A percentile compares a stretch with the other conserved stretches of the same genome.
Evolutionary conservation across 2,888 invertebrate species (phyloP).

Genomic region (Rhynchonema sp.): DNA sequence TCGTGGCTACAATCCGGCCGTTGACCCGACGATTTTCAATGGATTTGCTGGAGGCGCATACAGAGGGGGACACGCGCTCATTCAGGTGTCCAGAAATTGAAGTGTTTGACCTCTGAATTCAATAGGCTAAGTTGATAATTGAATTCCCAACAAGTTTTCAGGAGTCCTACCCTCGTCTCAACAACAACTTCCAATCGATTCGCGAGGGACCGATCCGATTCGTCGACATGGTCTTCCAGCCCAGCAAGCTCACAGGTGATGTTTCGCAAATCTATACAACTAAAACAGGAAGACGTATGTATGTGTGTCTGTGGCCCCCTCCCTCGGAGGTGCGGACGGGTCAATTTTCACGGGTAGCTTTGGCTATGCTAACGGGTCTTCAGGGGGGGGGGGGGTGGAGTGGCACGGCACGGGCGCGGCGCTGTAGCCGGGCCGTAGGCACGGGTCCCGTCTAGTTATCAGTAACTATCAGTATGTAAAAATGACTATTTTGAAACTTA

Average conservation of each 20-base stretch:
- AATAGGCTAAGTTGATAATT: background rate
- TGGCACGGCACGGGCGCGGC: no score
- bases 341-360: no score
- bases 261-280: no score
- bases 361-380: no score
- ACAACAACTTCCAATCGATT: conserved; percentile 54
- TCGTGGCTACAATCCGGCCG: conserved; percentile 51
- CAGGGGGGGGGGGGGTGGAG: no score
- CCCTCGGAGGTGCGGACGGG: no score
- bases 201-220: conserved; percentile 66
- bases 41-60: conserved; percentile 86
- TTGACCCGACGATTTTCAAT: conserved; percentile 68
- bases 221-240: conserved; percentile 80
- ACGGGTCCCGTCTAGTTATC: no score
- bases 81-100: background rate
- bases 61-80: conserved; percentile 30
- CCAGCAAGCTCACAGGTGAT: conserved; percentile 80
- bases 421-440: no score
- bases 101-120: background rate
- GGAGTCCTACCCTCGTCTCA: conserved; percentile 50
- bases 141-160: background rate
- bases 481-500: no score
- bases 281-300: conserved; percentile 63
- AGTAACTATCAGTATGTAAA: no score
- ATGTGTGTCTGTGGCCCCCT: no score